Evolutionary conservation across 2,888 invertebrate species (phyloP).

Genomic region (Metellina segmentata): DNA sequence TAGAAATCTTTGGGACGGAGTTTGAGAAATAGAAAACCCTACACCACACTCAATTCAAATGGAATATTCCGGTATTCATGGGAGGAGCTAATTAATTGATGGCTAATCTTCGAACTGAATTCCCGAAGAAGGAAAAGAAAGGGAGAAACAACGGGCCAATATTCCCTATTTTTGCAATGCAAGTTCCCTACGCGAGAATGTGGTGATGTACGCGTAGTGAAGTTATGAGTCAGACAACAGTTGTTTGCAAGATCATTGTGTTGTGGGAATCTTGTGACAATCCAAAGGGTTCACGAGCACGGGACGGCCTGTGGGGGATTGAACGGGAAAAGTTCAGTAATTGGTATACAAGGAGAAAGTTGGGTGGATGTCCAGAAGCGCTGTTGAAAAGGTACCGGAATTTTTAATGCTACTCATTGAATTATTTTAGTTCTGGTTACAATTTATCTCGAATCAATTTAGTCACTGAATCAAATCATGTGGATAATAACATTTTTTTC

Average conservation of each 20-base stretch:
- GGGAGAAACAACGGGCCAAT: slow-evolving; percentile 20
- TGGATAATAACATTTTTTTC: too few species aligned
- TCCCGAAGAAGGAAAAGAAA: background rate
- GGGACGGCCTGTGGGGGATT: slow-evolving; percentile 19
- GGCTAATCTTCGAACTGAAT: slow-evolving; percentile 3
- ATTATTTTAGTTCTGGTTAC: too few species aligned
- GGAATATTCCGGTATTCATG: background rate
- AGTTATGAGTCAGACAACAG: slow-evolving; percentile 70
- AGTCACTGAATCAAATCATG: too few species aligned
- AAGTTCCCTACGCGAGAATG: slow-evolving; percentile 38
- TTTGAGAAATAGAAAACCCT: background rate
- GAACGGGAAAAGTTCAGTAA: background rate
- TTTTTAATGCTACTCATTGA: too few species aligned
- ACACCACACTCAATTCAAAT: background rate
- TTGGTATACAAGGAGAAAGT: too few species aligned
- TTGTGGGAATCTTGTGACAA: slow-evolving; percentile 60
- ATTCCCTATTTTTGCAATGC: slow-evolving; percentile 4
- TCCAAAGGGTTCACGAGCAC: slow-evolving; percentile 39
- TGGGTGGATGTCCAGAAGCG: too few species aligned
- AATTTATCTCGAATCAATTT: too few species aligned
- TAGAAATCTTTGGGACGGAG: too few species aligned
- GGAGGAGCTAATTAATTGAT: slow-evolving; percentile 29
- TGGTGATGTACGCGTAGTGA: slow-evolving; percentile 58
- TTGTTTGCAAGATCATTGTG: slow-evolving; percentile 73
- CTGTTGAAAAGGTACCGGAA: too few species aligned